These are phyloP conservation scores for Urocyon cinereoargenteus DNA, from an alignment of 2,797 vertebrate species.

Conservation along the genomic window DNA sequence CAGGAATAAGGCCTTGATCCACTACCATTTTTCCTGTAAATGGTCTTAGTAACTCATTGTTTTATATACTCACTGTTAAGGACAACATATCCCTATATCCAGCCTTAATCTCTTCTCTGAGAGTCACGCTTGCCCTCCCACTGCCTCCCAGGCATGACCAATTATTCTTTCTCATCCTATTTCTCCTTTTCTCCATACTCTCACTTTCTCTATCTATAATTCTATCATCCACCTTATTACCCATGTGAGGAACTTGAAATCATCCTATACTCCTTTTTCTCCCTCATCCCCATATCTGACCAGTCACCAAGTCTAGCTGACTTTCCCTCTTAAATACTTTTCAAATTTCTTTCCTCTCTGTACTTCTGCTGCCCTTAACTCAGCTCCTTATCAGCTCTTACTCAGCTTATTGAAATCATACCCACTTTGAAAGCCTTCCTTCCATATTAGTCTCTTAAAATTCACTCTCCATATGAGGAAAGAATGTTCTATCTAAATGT, in stretches of 20 bases:
- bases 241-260: background rate
- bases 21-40: background rate
- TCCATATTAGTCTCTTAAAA: slow-evolving; percentile 35
- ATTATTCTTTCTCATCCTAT: background rate
- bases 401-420: background rate
- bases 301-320: background rate
- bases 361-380: background rate
- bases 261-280: background rate
- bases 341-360: background rate
- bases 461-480: slow-evolving; percentile 1
- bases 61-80: background rate
- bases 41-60: background rate
- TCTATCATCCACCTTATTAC: background rate
- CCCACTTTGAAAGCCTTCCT: slow-evolving; percentile 49
- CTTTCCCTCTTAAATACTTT: background rate
- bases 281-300: background rate
- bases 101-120: background rate
- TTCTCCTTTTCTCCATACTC: background rate
- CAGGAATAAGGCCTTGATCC: background rate
- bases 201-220: background rate
- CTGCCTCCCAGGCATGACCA: background rate
- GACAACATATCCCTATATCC: background rate
- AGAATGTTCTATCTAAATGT: slow-evolving; percentile 5
- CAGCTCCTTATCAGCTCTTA: background rate
- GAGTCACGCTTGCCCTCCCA: background rate